These are phyloP conservation scores for Protobothrops mucrosquamatus DNA, from an alignment of 2,113 vertebrate genomes.

Conservation along the genomic window DNA sequence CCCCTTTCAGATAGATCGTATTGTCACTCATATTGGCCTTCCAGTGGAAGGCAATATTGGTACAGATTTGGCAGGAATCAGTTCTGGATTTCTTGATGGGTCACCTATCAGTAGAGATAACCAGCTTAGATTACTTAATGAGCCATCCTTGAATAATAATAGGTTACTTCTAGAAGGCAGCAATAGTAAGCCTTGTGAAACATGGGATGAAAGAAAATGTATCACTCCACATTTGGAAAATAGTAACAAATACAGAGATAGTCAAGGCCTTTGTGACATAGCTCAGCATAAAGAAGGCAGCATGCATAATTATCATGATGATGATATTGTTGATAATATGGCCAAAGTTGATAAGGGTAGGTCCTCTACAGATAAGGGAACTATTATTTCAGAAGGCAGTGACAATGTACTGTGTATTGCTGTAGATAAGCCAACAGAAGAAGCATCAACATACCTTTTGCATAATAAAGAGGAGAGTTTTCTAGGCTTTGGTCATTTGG, in stretches of 20 bases:
- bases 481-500: not conserved
- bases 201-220: not conserved
- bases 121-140: not conserved
- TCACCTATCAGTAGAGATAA: not conserved
- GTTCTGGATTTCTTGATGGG: not conserved
- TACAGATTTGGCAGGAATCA: not conserved
- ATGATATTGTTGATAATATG: constrained; percentile 48
- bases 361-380: constrained; percentile 37
- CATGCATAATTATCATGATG: constrained; percentile 49
- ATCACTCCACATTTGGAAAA: not conserved
- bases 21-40: not conserved
- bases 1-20: not conserved
- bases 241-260: not conserved
- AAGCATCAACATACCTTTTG: constrained; percentile 27
- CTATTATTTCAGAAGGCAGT: constrained; percentile 16
- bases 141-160: constrained; percentile 13
- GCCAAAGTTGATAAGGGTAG: constrained; percentile 51
- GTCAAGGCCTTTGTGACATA: not conserved
- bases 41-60: not conserved
- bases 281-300: constrained; percentile 36
- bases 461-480: constrained; percentile 5
- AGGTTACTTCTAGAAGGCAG: not conserved
- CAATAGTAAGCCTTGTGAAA: constrained; percentile 30
- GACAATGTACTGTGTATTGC: constrained; percentile 16
- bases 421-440: constrained; percentile 5